A percentile compares a stretch with the other conserved stretches of the same genome.
Conservation (phyloP, 2,797 vertebrate genomes). For the Clarias fuscus region DNA sequence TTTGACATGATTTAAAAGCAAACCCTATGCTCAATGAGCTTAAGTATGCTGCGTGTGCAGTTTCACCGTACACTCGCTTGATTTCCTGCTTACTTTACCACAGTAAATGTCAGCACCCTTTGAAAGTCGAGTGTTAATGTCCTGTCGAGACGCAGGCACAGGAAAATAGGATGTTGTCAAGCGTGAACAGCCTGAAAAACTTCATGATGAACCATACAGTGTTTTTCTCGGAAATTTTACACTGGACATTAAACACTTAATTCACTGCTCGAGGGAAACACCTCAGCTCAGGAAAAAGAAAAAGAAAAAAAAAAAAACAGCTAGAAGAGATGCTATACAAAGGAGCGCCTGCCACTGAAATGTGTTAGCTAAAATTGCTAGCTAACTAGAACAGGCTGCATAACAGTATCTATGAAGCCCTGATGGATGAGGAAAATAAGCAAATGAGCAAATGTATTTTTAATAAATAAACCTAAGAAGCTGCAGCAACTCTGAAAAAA, state of each 20-base stretch:
- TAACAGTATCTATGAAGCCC: neutral
- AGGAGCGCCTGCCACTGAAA: neutral
- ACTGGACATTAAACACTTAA: neutral
- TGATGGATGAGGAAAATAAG: neutral
- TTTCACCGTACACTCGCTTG: conserved; percentile 6
- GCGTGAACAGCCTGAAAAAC: conserved; percentile 1
- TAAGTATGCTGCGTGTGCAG: conserved; percentile 10
- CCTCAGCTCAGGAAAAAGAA: neutral
- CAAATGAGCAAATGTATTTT: neutral
- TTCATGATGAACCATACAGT: neutral
- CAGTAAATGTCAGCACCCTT: conserved; percentile 25
- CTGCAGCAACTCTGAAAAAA: too few relatives aligned
- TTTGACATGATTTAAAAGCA: neutral
- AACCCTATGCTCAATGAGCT: neutral
- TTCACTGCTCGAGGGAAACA: neutral
- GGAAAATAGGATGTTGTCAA: neutral
- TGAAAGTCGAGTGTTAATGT: conserved; percentile 7
- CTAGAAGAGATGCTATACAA: neutral
- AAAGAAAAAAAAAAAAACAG: neutral
- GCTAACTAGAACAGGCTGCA: neutral
- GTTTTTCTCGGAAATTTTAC: neutral
- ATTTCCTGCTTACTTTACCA: conserved; percentile 32
- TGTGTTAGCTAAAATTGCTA: neutral
- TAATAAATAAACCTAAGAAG: neutral
- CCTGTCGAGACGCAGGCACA: neutral